Evolutionary conservation across 1,140 invertebrate genomes (phyloP).

Genomic region (Pseudomyrmex flavicornis): DNA sequence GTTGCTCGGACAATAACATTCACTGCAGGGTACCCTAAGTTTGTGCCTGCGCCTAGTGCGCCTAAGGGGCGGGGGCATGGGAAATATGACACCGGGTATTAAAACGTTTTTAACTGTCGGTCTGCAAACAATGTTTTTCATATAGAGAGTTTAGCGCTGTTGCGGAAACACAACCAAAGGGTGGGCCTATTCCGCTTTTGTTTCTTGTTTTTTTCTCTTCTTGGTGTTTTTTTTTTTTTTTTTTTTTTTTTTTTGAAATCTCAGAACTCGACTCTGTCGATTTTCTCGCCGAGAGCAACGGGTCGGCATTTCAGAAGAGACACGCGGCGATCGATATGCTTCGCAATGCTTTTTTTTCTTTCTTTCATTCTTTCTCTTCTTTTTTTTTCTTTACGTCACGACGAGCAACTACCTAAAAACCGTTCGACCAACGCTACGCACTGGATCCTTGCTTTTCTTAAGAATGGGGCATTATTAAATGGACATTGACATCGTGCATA

Average conservation of each 20-base stretch:
- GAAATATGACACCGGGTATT: constrained; percentile 85
- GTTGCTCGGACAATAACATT: constrained; percentile 82
- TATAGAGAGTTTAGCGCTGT: constrained; percentile 79
- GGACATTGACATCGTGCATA: constrained; percentile 83
- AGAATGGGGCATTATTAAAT: constrained; percentile 84
- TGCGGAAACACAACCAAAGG: constrained; percentile 64
- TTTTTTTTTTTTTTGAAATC: constrained; percentile 33
- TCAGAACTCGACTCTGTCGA: constrained; percentile 46
- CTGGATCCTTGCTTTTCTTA: constrained; percentile 74
- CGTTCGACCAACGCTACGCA: constrained; percentile 79
- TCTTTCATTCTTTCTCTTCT: background rate
- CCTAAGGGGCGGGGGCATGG: constrained; percentile 83
- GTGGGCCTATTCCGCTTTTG: constrained; percentile 67
- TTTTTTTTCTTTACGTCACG: constrained; percentile 29
- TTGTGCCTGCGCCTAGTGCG: constrained; percentile 85
- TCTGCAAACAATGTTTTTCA: constrained; percentile 85
- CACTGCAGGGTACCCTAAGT: constrained; percentile 84
- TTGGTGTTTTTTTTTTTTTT: constrained; percentile 16
- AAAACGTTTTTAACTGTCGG: constrained; percentile 86
- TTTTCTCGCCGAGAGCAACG: constrained; percentile 49
- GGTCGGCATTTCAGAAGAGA: constrained; percentile 61
- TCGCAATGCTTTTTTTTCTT: constrained; percentile 47
- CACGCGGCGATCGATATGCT: constrained; percentile 67
- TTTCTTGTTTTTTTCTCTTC: constrained; percentile 17
- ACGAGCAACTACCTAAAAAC: constrained; percentile 70